Conservation (phyloP, 2,888 invertebrate genomes). For the Andrena marginata region DNA sequence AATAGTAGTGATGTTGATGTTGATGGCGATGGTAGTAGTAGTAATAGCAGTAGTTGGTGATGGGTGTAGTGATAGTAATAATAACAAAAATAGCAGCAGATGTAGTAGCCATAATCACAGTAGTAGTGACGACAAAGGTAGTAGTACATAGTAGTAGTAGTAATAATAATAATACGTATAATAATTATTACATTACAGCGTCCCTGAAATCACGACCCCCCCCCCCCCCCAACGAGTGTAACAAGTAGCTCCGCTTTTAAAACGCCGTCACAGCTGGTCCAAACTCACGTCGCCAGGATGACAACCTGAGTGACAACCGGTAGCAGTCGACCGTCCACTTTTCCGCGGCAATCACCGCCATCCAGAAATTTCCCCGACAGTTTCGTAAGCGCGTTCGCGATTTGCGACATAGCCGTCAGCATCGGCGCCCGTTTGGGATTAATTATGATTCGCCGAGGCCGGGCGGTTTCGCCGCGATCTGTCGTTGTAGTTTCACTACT, state of each 20-base stretch:
- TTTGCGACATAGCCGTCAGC: slow-evolving; percentile 12
- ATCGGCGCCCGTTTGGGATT: slow-evolving; percentile 18
- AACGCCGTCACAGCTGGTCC: not conserved
- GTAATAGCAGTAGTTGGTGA: too few species aligned
- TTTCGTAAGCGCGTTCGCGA: slow-evolving; percentile 14
- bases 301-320: not conserved
- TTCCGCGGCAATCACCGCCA: not conserved
- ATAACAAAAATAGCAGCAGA: too few species aligned
- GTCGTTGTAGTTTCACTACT: slow-evolving; percentile 27
- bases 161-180: too few species aligned
- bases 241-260: not conserved
- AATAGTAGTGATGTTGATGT: too few species aligned
- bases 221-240: not conserved
- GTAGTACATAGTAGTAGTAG: too few species aligned
- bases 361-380: slow-evolving; percentile 16
- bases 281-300: slow-evolving; percentile 6
- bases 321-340: slow-evolving; percentile 4
- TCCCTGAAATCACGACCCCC: not conserved
- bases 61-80: too few species aligned
- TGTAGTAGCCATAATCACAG: too few species aligned
- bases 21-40: too few species aligned
- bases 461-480: slow-evolving; percentile 11
- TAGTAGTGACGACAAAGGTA: too few species aligned
- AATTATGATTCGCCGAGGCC: slow-evolving; percentile 24
- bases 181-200: not conserved